Evolutionary conservation across 2,113 vertebrate genomes (phyloP).

Genomic region (Eulemur rufifrons): DNA sequence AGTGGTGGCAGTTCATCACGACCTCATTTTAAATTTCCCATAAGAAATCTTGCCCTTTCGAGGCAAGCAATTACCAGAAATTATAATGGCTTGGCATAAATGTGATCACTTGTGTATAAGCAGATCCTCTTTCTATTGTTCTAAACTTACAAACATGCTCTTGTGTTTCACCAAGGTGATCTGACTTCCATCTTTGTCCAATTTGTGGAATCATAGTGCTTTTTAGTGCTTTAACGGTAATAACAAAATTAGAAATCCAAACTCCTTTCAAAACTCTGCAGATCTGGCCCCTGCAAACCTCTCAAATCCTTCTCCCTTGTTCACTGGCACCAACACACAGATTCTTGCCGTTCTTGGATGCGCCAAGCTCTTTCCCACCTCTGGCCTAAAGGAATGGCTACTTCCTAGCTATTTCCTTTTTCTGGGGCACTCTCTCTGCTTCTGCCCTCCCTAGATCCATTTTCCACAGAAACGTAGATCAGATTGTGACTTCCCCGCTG

Average conservation of each 20-base stretch:
- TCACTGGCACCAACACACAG: neutral
- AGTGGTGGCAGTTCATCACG: rapidly evolving
- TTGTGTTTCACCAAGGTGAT: neutral
- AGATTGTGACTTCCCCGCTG: neutral
- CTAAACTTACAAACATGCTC: neutral
- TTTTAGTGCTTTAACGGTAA: neutral
- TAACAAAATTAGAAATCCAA: neutral
- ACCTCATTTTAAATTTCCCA: neutral
- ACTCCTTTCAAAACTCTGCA: neutral
- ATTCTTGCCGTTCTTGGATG: neutral
- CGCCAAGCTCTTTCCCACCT: neutral
- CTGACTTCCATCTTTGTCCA: neutral
- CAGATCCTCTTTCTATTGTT: constrained; percentile 6
- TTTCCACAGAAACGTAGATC: neutral
- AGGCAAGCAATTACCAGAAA: constrained; percentile 8
- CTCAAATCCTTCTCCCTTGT: neutral
- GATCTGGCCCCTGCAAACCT: neutral
- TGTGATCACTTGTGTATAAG: neutral
- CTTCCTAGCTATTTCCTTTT: neutral
- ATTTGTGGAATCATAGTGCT: neutral
- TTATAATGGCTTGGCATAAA: neutral
- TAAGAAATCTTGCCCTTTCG: neutral
- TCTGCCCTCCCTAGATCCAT: neutral
- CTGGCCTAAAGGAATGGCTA: neutral
- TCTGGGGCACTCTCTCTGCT: neutral